Evolutionary conservation across 1,140 invertebrate species (phyloP).

Genomic region (Euglossa dilemma): DNA sequence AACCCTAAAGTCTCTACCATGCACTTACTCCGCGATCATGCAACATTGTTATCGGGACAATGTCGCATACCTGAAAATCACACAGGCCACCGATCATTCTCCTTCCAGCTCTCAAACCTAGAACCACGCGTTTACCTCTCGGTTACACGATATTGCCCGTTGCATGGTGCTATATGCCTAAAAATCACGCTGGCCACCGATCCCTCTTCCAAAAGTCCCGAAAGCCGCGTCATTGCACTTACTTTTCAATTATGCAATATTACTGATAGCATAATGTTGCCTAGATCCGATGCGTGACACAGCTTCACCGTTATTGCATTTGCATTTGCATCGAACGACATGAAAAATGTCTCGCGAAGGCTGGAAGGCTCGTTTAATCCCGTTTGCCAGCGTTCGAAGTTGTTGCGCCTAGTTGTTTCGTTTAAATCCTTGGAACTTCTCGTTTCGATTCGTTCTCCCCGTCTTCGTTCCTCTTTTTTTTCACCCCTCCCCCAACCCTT

Average conservation of each 20-base stretch:
- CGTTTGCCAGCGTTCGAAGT: not conserved
- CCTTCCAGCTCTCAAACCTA: too few relatives aligned
- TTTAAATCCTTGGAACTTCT: conserved; percentile 20
- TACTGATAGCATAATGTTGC: not conserved
- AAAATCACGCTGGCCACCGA: not conserved
- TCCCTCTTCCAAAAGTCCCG: too few relatives aligned
- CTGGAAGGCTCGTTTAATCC: not conserved
- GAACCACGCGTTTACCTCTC: too few relatives aligned
- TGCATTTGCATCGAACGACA: conserved; percentile 4
- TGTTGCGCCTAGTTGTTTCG: conserved; percentile 1
- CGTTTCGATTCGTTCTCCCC: not conserved
- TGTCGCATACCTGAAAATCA: too few relatives aligned
- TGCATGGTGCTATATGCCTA: too few relatives aligned
- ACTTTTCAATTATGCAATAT: not conserved
- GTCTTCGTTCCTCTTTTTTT: not conserved
- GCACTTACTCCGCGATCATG: too few relatives aligned
- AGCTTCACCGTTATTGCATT: not conserved
- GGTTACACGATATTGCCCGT: too few relatives aligned
- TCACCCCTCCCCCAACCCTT: too few relatives aligned
- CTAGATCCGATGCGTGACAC: not conserved
- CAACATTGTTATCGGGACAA: too few relatives aligned
- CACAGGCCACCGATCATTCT: too few relatives aligned
- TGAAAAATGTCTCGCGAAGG: conserved; percentile 7
- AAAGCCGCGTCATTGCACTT: not conserved
- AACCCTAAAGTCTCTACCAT: too few relatives aligned